Conservation (phyloP, 2,113 vertebrate species). For the Mustela nigripes region DNA sequence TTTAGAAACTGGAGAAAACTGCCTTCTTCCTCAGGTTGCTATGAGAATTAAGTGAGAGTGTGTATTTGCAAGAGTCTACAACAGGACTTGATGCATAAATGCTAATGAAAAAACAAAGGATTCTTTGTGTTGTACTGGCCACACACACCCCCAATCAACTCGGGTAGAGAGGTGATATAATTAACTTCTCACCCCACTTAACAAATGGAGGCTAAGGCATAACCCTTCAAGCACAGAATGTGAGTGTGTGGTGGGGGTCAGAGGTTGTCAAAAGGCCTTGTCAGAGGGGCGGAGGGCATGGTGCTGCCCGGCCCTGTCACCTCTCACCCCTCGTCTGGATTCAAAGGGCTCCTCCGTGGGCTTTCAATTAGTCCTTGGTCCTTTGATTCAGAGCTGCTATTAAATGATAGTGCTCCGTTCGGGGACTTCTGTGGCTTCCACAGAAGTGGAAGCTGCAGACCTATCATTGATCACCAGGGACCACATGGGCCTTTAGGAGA, state of each 20-base stretch:
- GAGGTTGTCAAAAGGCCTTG: background rate
- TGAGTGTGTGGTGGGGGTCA: background rate
- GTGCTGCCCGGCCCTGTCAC: background rate
- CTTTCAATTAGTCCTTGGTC: background rate
- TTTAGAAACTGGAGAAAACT: conserved; percentile 37
- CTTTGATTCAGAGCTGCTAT: background rate
- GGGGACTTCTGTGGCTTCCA: background rate
- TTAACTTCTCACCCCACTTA: background rate
- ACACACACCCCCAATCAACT: background rate
- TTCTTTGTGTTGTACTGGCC: background rate
- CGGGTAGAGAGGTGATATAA: background rate
- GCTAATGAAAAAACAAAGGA: conserved; percentile 7
- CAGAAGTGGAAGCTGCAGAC: background rate
- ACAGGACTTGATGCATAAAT: background rate
- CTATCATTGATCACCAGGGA: background rate
- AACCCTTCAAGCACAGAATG: background rate
- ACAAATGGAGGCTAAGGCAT: background rate
- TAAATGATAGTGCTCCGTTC: background rate
- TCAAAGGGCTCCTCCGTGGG: background rate
- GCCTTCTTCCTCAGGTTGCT: background rate
- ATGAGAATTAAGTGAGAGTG: background rate
- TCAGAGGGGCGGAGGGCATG: background rate
- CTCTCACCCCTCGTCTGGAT: background rate
- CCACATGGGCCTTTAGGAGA: background rate
- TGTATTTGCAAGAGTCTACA: background rate